Evolutionary conservation across 1,140 invertebrate genomes (phyloP).

Genomic region (Lanistes nyassanus): DNA sequence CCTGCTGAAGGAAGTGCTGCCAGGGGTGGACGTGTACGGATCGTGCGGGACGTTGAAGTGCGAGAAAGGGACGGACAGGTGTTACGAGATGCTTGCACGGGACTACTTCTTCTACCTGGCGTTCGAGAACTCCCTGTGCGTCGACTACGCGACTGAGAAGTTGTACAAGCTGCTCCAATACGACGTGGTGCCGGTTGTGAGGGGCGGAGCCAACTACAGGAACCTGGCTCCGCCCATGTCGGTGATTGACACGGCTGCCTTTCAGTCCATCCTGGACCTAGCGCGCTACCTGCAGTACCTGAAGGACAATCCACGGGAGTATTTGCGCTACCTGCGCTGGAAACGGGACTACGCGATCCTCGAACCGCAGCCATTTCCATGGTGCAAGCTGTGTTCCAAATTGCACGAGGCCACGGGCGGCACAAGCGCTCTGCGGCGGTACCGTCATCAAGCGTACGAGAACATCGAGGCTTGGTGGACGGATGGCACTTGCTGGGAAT

Average conservation of each 20-base stretch:
- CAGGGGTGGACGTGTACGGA: conserved; percentile 15
- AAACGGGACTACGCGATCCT: not conserved
- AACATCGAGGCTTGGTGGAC: too few relatives aligned
- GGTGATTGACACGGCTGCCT: conserved; percentile 12
- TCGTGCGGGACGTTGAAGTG: conserved; percentile 3
- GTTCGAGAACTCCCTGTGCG: conserved; percentile 25
- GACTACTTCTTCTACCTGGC: conserved; percentile 28
- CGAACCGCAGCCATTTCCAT: not conserved
- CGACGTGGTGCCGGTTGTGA: conserved; percentile 19
- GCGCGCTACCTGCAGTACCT: conserved; percentile 14
- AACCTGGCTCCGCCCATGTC: not conserved
- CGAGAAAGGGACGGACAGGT: not conserved
- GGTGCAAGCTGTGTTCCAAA: too few relatives aligned
- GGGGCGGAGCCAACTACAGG: conserved; percentile 21
- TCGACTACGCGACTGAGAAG: conserved; percentile 29
- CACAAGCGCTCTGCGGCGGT: too few relatives aligned
- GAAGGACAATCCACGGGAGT: not conserved
- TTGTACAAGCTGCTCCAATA: not conserved
- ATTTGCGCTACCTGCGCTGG: conserved; percentile 13
- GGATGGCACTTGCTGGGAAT: too few relatives aligned
- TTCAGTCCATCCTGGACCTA: conserved; percentile 8
- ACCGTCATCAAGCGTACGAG: too few relatives aligned
- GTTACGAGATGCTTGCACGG: not conserved
- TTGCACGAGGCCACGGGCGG: too few relatives aligned
- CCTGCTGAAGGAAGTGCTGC: not conserved